Percentiles rank a stretch among this genome's conserved stretches.
These are phyloP conservation scores for Phorcus lineatus DNA, from an alignment of 2,888 invertebrate species.

Conservation along the genomic window DNA sequence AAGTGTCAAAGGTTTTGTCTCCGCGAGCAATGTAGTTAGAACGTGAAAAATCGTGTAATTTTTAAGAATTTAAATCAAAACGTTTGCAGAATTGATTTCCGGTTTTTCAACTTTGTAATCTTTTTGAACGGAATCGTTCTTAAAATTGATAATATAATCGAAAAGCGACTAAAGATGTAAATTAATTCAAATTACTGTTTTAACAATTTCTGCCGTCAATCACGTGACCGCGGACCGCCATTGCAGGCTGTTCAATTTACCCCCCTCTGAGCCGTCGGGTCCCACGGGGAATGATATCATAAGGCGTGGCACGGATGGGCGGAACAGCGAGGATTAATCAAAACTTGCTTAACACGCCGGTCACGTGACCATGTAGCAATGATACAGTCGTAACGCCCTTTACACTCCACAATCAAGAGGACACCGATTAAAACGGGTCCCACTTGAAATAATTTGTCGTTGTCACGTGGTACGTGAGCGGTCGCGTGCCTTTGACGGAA, in stretches of 20 bases:
- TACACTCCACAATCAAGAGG: constrained; percentile 6
- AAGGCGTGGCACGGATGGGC: constrained; percentile 3
- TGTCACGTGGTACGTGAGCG: constrained; percentile 1
- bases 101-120: background rate
- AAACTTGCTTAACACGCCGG: constrained; percentile 19
- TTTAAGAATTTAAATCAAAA: no score
- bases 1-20: no score
- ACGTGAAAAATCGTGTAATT: no score
- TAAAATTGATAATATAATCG: background rate
- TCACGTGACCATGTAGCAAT: constrained; percentile 16
- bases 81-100: background rate
- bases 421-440: constrained; percentile 5
- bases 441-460: constrained; percentile 10
- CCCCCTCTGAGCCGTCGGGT: constrained; percentile 4
- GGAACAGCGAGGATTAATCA: constrained; percentile 17
- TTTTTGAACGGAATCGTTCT: background rate
- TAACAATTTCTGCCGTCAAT: background rate
- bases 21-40: no score
- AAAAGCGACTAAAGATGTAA: no score
- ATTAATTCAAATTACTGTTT: constrained; percentile 4
- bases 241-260: constrained; percentile 13
- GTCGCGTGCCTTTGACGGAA: background rate
- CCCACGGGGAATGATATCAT: background rate
- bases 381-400: constrained; percentile 10
- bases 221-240: background rate